Base-by-base conservation (phyloP, 2,888 invertebrate genomes). In the Diaphora mendica region DNA sequence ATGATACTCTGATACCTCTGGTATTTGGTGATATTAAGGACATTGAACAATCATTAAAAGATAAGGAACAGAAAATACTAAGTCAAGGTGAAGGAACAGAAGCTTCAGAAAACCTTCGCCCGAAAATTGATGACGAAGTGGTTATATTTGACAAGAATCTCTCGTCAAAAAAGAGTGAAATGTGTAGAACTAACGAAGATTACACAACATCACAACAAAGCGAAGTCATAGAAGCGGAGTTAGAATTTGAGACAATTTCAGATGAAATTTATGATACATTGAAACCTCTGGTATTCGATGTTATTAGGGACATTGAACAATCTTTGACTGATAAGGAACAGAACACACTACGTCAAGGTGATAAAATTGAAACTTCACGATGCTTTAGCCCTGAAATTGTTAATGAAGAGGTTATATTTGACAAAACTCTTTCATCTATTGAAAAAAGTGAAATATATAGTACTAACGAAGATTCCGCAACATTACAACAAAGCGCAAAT, bases 211-310 rank as follows among this genome's bases (percentile, higher is more conserved):
- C 74, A 64, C 70, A 76, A 70, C 74, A 73, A 30, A 74, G 68
- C 71, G 77, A 77, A 72, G 69, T 72, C 42, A 48, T 74, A 73
- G 55, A 62, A 70, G 69, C 77, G 74, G 68, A 81, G 42, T 68
- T 80, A 71, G 55, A n/a, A 62, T 9, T 35, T 35, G 44, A 73
- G 35, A 3, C 3, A 15, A 48, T 48, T 48, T 48, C 48, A 17
- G 88, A 89, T 71, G 90, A 91, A 55, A 76, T 88, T 3, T 82
- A 90, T 76, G 83, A 90, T 42, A 89, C 89, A 33, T 86, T 92
- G 79, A 88, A 93, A 55, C 88, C 92, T 75, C 75, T 91, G 64
- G 91, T 93, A 74, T 94, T 92, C 76, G 91, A 91, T 75, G 86
- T 90, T 68, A 79, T 88, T 17, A 83, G 86, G 64, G 83, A 89